These are phyloP conservation scores for Hucho hucho DNA, from an alignment of 2,113 vertebrate genomes.

Conservation along the genomic window DNA sequence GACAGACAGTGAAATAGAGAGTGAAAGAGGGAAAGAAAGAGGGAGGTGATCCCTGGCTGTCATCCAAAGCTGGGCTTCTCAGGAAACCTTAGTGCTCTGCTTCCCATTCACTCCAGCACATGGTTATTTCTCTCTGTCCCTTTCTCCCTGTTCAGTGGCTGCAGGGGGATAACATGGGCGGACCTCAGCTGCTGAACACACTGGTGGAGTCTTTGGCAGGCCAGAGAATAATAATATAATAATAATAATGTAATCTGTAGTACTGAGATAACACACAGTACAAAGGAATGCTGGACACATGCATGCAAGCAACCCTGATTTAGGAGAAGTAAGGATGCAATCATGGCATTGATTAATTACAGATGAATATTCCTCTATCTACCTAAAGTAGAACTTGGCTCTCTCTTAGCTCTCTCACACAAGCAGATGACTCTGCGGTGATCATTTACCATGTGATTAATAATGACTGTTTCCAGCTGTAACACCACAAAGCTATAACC, in stretches of 20 bases:
- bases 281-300: not conserved
- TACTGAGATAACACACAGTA: too few relatives aligned
- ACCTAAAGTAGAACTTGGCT: not conserved
- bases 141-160: not conserved
- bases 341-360: not conserved
- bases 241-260: too few relatives aligned
- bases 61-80: conserved; percentile 12
- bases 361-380: not conserved
- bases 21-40: too few relatives aligned
- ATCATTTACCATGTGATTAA: not conserved
- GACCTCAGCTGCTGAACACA: conserved; percentile 10
- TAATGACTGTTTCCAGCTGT: not conserved
- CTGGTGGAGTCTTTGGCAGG: too few relatives aligned
- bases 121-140: conserved; percentile 30
- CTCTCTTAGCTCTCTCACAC: not conserved
- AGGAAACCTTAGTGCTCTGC: conserved; percentile 42
- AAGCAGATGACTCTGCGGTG: not conserved
- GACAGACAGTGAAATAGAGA: not conserved
- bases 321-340: not conserved
- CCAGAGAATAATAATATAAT: too few relatives aligned
- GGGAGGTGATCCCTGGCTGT: not conserved
- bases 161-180: not conserved
- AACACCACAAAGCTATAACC: not conserved
- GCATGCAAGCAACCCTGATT: not conserved
- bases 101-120: conserved; percentile 42